A percentile compares a stretch with the other conserved stretches of the same genome.
These are phyloP conservation scores for Connochaetes taurinus DNA, from an alignment of 2,113 vertebrate genomes.

Conservation along the genomic window DNA sequence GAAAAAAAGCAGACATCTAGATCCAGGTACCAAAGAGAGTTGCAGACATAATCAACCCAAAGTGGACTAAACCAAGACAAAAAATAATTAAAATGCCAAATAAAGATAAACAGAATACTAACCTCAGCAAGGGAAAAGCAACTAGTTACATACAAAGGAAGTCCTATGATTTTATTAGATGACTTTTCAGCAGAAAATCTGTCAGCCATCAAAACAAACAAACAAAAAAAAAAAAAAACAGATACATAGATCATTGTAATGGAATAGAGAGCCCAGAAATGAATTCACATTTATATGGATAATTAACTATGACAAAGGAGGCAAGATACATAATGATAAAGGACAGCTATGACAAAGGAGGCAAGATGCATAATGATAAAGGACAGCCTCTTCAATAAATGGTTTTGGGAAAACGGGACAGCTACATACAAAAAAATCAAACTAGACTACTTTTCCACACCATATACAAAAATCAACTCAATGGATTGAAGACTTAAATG, in stretches of 20 bases:
- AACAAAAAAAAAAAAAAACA: neutral
- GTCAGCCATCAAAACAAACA: neutral
- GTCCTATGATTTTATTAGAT: neutral
- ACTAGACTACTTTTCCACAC: neutral
- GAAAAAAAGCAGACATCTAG: too few relatives aligned
- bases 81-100: neutral
- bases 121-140: neutral
- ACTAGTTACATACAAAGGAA: neutral
- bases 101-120: neutral
- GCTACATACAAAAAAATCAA: neutral
- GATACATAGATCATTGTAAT: neutral
- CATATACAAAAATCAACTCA: neutral
- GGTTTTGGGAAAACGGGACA: neutral
- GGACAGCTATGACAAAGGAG: neutral
- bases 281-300: neutral
- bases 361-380: neutral
- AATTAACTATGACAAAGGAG: neutral
- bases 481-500: neutral
- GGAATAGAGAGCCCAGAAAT: neutral
- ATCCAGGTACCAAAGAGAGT: neutral
- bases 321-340: neutral
- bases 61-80: neutral
- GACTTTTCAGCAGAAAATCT: neutral
- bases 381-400: neutral
- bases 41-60: neutral